A percentile compares a stretch with the other conserved stretches of the same genome.
phyloP scores from a whole-genome alignment of 2,113 vertebrate genomes.

The Erythrocebus patas region DNA sequence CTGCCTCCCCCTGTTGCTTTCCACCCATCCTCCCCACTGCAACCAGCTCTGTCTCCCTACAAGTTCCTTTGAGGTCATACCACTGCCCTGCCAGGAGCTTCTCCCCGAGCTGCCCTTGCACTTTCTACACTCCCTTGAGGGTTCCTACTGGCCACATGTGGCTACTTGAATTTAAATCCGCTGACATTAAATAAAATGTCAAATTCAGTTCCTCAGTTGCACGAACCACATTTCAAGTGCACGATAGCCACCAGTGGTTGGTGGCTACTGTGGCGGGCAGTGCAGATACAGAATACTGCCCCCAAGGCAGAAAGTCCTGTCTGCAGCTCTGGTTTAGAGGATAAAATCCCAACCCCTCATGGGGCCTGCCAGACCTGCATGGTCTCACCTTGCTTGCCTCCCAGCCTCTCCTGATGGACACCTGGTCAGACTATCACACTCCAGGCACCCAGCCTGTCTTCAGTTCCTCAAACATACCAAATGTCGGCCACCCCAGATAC shows the following conservation, averaged over 20 bases:
- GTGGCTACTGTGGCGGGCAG: background rate
- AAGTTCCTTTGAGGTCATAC: background rate
- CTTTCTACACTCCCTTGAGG: background rate
- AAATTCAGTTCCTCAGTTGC: background rate
- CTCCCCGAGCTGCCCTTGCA: too few species aligned
- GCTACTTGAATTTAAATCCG: background rate
- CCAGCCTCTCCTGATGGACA: background rate
- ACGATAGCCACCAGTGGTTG: too few species aligned
- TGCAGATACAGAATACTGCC: fast-evolving
- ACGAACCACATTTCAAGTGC: background rate
- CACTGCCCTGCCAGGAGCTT: background rate
- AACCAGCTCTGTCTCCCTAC: background rate
- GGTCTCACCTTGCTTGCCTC: background rate
- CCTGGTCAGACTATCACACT: fast-evolving
- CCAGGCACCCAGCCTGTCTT: background rate
- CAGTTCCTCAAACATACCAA: background rate
- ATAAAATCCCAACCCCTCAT: background rate
- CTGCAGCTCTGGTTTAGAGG: background rate
- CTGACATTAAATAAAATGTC: background rate
- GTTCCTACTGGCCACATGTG: background rate
- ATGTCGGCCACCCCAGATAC: too few species aligned
- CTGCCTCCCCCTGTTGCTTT: background rate
- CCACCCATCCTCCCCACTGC: background rate
- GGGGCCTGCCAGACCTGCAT: fast-evolving
- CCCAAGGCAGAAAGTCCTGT: background rate